Base-by-base conservation (phyloP, 2,888 invertebrate genomes). In the Dromius quadrimaculatus region DNA sequence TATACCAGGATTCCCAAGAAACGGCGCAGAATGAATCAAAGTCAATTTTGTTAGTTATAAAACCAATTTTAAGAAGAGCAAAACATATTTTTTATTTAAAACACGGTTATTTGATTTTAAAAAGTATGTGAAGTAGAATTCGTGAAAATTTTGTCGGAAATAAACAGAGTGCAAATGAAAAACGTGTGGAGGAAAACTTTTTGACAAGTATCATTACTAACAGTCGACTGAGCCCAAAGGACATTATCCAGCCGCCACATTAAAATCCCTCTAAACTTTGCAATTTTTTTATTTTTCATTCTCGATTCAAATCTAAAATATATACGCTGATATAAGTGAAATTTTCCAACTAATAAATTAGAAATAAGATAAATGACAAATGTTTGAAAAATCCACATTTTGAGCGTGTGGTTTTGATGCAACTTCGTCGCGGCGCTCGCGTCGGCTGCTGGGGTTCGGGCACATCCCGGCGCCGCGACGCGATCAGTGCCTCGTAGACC, bases 161-260 rank as follows among this genome's bases (percentile, higher is more conserved):
- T 68, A 68, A 68, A 68, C 68, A 68, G 68, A 50, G 68, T 68
- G 68, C 59, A 68, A 68, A 68, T 68, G 68, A 68, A 68, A 68
- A 59, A 68, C 57, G 68, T 68, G 59, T 59, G 43, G 28, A 59
- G 59, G 59, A 68, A 68, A 68, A 68, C 28, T 68, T 68, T 68
- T 59, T 68, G 68, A 68, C 68, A 68, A 68, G 68, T 68, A 45
- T 68, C 68, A 68, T 68, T 68, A 68, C 68, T 57, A 68, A 68
- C 68, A 68, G 59, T 68, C 59, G 59, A 68, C 28, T 68, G 68
- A 68, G 45, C 68, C 45, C 59, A 68, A 59, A 54, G 68, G 59
- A 57, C 57, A 68, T 68, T 68, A 68, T 68, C 57, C 34, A 68
- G 54, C 43, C 59, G 59, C 57, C 59, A 68, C 54, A 59, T 68